Base-by-base conservation (phyloP, 2,888 invertebrate species). In the Drosophila emarginata region DNA sequence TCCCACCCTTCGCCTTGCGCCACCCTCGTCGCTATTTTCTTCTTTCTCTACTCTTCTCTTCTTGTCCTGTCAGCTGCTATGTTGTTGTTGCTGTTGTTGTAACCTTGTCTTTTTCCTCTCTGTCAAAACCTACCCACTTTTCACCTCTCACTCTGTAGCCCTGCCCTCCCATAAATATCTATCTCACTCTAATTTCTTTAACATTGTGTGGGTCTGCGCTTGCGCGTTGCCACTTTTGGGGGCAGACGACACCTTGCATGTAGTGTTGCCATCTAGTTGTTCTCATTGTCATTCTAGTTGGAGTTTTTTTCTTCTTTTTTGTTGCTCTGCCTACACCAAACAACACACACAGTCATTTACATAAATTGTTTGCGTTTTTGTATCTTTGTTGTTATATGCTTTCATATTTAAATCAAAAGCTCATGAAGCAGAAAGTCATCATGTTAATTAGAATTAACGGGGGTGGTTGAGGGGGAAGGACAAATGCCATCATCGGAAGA, bases 81-180 rank as follows among this genome's bases (percentile, higher is more conserved):
- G 52, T 58, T 45, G 59, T 59, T 62, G 54, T 50, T 67, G 63
- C 36, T 68, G 59, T 72, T 83, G 75, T 78, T 87, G 87, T 87
- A 81, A 83, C 84, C 80, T 87, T 83, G 87, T 74, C 61, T 72
- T 72, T 75, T 63, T 76, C 65, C 64, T 67, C 62, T 72, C 67
- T 40, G 26, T 26, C 58, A 15, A 28, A 40, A 40, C 28, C 67
- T 52, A 65, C 56, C 62, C 62, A 56, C 36, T 32, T 50, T 58
- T 26, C 21, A 65, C 12, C 51, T 53, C 23, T 53, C 61, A 26
- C 36, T 40, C 56, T 51, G 18, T 45, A 4, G 18, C 45, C 14
- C 9, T 45, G 45, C 21, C 45, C 21, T 50, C 52, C 14, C 15
- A 65, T 4, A 12, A 37, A 21, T 39, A 58, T 28, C 39, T 51